These are phyloP conservation scores for Rattus rattus DNA, from an alignment of 2,113 vertebrate genomes.

Conservation along the genomic window DNA sequence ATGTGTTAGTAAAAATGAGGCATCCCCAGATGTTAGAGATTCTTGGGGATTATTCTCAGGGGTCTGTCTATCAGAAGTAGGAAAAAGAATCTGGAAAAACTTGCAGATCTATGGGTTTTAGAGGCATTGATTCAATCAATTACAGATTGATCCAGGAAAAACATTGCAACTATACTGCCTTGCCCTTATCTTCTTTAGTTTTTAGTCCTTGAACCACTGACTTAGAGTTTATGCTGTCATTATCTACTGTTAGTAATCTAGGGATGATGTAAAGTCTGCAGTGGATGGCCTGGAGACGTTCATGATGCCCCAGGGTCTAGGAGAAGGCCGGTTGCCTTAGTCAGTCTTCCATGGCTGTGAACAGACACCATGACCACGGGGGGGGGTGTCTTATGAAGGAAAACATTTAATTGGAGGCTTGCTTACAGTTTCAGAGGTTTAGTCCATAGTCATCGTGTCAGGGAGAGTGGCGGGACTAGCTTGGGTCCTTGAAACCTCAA, in stretches of 20 bases:
- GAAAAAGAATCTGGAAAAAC: not conserved
- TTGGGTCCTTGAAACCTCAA: not conserved
- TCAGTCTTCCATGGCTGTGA: not conserved
- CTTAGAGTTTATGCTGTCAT: not conserved
- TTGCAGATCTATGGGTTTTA: not conserved
- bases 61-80: not conserved
- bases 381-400: not conserved
- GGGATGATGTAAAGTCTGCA: not conserved
- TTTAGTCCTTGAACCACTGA: not conserved
- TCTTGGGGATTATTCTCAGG: not conserved
- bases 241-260: not conserved
- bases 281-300: not conserved
- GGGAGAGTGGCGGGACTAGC: not conserved
- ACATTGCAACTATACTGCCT: no score
- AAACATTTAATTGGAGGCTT: not conserved
- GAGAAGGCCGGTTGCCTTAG: not conserved
- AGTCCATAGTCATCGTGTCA: not conserved
- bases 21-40: not conserved
- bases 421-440: not conserved
- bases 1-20: not conserved
- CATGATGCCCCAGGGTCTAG: not conserved
- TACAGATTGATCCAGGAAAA: not conserved
- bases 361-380: not conserved
- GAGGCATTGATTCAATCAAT: not conserved
- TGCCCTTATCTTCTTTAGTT: not conserved